Percentiles rank a stretch among this genome's conserved stretches.
Conservation (phyloP, 1,140 invertebrate genomes). For the Drosophila kurseongensis region DNA sequence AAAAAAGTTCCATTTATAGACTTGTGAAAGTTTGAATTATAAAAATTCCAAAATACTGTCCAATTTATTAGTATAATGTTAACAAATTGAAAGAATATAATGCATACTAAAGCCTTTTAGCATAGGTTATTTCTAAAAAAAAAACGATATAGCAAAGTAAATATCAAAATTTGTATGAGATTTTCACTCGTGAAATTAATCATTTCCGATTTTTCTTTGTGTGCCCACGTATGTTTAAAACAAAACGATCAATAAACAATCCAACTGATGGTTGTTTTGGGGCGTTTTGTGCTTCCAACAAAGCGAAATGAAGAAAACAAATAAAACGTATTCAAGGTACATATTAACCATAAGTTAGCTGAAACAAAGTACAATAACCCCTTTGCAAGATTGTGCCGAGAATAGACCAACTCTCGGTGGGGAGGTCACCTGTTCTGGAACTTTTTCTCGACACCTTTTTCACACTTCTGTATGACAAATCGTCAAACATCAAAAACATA, state of each 20-base stretch:
- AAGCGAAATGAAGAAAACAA: conserved; percentile 24
- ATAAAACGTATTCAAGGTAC: conserved; percentile 20
- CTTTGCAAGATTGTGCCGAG: not conserved
- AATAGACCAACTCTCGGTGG: conserved; percentile 1
- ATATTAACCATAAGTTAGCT: conserved; percentile 38
- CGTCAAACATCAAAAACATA: conserved; percentile 49
- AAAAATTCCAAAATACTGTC: no score
- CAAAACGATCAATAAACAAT: conserved; percentile 35
- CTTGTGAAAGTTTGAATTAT: no score
- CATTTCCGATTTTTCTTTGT: not conserved
- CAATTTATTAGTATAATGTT: no score
- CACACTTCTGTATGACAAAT: conserved; percentile 32
- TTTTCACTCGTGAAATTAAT: no score
- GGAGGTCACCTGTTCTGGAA: conserved; percentile 4
- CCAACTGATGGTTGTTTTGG: conserved; percentile 9
- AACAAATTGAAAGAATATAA: no score
- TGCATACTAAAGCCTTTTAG: no score
- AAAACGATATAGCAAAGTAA: not conserved
- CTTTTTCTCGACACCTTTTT: conserved; percentile 8
- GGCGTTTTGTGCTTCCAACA: conserved; percentile 1
- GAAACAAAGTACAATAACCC: conserved; percentile 28
- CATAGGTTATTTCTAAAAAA: not conserved
- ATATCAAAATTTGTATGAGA: no score
- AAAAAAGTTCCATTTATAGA: no score
- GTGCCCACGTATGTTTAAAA: conserved; percentile 9